Base-by-base conservation (phyloP, 2,888 invertebrate genomes). In the Leuctra nigra region DNA sequence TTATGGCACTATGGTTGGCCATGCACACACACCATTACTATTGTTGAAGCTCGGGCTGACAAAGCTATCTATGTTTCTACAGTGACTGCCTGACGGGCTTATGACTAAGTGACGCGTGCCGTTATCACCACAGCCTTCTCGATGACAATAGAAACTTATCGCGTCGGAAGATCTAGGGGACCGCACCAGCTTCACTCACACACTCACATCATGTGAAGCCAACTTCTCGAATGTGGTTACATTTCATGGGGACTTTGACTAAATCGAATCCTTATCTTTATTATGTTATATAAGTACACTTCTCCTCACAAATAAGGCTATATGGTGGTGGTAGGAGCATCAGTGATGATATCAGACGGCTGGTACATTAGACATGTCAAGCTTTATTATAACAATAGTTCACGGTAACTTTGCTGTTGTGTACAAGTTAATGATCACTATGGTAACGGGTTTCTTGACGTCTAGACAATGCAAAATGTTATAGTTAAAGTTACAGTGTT, bases 261-360 rank as follows among this genome's bases (percentile, higher is more conserved):
- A 50, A 50, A 50, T 50, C 50, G 50, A 50, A 33, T 50, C 35
- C 50, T 50, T 50, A 50, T 50, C 50, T 50, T 50, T 50, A 50
- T 50, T 50, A 50, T 16, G 33, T 50, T 50, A 35, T 29, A 22
- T 16, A 41, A 41, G 41, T 41, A 20, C 41, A 41, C 20, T 41
- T 14, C 41, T 41, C 41, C 18, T 41, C 41, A 41, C 41, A 41
- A 41, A 41, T 41, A 29, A 29, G 29, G 29, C 7, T 29, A 29
- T 29, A 29, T n/a, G n/a, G n/a, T n/a, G n/a, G n/a, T n/a, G n/a
- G n/a, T n/a, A n/a, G n/a, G n/a, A n/a, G n/a, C n/a, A n/a, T n/a
- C n/a, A n/a, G n/a, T n/a, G n/a, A n/a, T n/a, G n/a, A n/a, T n/a
- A n/a, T n/a, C n/a, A n/a, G n/a, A n/a, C n/a, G n/a, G n/a, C n/a